These are phyloP conservation scores for Hyles vespertilio DNA, from an alignment of 1,140 invertebrate species.

Conservation along the genomic window DNA sequence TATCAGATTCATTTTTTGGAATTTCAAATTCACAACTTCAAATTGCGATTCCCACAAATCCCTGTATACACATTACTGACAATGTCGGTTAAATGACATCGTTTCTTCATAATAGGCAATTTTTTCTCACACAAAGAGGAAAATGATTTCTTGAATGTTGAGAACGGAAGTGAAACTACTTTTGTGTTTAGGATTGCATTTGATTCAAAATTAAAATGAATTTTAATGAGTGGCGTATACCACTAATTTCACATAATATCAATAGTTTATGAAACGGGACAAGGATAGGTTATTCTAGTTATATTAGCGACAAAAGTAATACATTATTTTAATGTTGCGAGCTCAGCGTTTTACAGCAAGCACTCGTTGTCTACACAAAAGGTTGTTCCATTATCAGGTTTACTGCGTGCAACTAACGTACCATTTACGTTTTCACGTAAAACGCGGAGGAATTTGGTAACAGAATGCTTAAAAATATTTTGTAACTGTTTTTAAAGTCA, in stretches of 20 bases:
- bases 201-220: too few relatives aligned
- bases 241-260: background rate
- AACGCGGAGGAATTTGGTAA: too few relatives aligned
- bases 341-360: slow-evolving; percentile 30
- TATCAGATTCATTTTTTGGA: slow-evolving; percentile 4
- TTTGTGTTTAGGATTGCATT: too few relatives aligned
- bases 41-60: too few relatives aligned
- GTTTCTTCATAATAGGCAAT: too few relatives aligned
- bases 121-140: too few relatives aligned
- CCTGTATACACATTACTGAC: too few relatives aligned
- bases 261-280: slow-evolving; percentile 16
- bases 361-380: slow-evolving; percentile 42
- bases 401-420: slow-evolving; percentile 45
- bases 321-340: slow-evolving; percentile 29
- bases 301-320: slow-evolving; percentile 23
- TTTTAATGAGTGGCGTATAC: too few relatives aligned
- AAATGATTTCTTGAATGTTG: too few relatives aligned
- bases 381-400: slow-evolving; percentile 49
- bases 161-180: too few relatives aligned
- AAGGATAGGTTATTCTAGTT: slow-evolving; percentile 29
- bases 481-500: background rate
- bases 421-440: slow-evolving; percentile 33
- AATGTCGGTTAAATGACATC: too few relatives aligned
- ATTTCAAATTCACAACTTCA: background rate
- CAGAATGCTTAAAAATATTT: slow-evolving; percentile 30